Evolutionary conservation across 2,797 vertebrate species (phyloP).

Genomic region (Ciconia nigra): DNA sequence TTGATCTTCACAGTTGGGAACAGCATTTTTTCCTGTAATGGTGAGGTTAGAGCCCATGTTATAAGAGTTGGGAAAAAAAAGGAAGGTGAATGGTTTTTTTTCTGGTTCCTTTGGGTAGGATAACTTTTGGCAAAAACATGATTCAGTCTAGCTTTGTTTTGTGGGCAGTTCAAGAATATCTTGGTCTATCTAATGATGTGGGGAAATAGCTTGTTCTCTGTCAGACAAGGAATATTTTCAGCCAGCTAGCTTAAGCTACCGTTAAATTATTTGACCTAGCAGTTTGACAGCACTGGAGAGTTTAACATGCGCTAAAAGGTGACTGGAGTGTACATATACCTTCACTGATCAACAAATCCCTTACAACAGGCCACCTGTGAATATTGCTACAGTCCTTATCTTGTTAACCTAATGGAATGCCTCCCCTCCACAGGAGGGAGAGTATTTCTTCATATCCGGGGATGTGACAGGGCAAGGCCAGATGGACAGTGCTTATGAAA

Average conservation of each 20-base stretch:
- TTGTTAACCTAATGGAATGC: neutral
- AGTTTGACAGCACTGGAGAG: neutral
- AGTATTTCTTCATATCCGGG: conserved; percentile 30
- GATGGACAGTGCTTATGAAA: conserved; percentile 55
- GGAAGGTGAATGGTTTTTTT: neutral
- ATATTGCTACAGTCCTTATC: neutral
- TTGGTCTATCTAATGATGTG: neutral
- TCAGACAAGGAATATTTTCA: neutral
- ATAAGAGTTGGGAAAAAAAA: neutral
- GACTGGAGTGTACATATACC: neutral
- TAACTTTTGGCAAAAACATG: neutral
- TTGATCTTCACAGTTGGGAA: neutral
- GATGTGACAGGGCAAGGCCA: conserved; percentile 31
- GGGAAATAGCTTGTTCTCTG: neutral
- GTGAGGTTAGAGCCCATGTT: neutral
- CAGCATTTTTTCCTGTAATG: neutral
- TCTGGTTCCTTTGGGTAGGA: neutral
- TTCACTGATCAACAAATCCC: neutral
- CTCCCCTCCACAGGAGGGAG: neutral
- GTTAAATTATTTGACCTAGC: neutral
- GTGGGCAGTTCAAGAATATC: neutral
- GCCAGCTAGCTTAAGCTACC: neutral
- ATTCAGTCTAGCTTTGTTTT: neutral
- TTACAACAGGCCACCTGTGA: neutral
- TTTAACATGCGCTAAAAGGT: neutral